A percentile compares a stretch with the other conserved stretches of the same genome.
These are phyloP conservation scores for Poeciliopsis gracilis DNA, from an alignment of 2,797 vertebrate species.

Conservation along the genomic window DNA sequence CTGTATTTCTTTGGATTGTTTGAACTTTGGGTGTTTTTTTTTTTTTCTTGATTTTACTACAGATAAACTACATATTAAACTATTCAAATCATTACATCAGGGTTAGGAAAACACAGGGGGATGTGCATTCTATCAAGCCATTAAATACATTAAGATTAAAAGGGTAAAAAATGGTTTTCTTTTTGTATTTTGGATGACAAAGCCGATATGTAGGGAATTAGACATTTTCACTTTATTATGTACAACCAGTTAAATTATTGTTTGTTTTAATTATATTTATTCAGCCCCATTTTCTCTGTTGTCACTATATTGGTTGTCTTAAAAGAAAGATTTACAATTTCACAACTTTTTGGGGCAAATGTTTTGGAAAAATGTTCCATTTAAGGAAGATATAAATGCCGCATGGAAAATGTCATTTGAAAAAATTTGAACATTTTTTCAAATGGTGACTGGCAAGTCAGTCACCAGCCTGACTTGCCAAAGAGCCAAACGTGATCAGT, in stretches of 20 bases:
- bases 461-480: not conserved
- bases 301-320: no score
- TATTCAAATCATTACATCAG: not conserved
- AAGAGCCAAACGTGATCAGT: not conserved
- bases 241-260: not conserved
- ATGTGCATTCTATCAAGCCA: not conserved
- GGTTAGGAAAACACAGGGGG: not conserved
- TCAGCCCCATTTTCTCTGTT: not conserved
- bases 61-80: constrained; percentile 20
- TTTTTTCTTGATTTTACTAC: constrained; percentile 17
- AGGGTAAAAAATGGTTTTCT: not conserved
- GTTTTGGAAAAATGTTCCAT: not conserved
- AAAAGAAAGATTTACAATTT: no score
- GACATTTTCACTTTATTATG: not conserved
- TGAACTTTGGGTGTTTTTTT: constrained; percentile 1
- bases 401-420: not conserved
- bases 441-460: no score
- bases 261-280: not conserved
- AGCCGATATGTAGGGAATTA: not conserved
- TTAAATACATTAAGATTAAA: not conserved
- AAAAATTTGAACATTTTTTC: no score
- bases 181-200: constrained; percentile 7
- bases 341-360: not conserved
- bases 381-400: not conserved
- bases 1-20: constrained; percentile 36